Evolutionary conservation across 1,140 invertebrate species (phyloP), one percentile per base, ranked within the genome.

Genomic region (Diorhabda elongata): DNA sequence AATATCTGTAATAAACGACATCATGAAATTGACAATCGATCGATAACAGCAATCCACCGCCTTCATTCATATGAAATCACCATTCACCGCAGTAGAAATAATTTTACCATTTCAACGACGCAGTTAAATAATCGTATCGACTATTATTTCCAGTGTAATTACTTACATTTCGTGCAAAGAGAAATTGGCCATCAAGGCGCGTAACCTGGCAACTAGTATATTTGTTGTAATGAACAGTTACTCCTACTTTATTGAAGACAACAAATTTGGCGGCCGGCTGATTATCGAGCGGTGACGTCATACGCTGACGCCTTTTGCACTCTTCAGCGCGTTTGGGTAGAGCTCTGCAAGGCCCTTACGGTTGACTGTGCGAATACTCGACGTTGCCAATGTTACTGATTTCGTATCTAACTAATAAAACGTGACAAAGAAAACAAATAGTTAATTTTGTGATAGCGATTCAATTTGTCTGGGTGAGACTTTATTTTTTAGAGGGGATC

Each of bases 221-320:
- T 52, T 52, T 52, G 47, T 52, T 52, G 47, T 52, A 52, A 52
- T 52, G n/a, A 52, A 52, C 47, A 52, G 47, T 52, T 52, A 52
- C 47, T 52, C 47, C n/a, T 52, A 52, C 47, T 52, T 52, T 52
- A 52, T 52, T 52, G 47, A 52, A 52, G 47, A 52, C 6, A 52
- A 52, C n/a, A 8, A 6, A 8, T 6, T 6, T n/a, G 47, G 47
- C 47, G 47, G 4, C 47, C 4, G 47, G 47, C 47, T 6, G n/a
- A n/a, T 3, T 52, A 52, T 52, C n/a, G 47, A 52, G 3, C 47
- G 47, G 47, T 52, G 47, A 52, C 47, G 47, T 52, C 47, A 52
- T 4, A 52, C 2, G 47, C 47, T 52, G 47, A 52, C 2, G 47
- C 4, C 47, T 52, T 52, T 3, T 52, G 47, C 47, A 52, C 47